Evolutionary conservation across 2,113 vertebrate genomes (phyloP).

Genomic region (Manacus vitellinus): DNA sequence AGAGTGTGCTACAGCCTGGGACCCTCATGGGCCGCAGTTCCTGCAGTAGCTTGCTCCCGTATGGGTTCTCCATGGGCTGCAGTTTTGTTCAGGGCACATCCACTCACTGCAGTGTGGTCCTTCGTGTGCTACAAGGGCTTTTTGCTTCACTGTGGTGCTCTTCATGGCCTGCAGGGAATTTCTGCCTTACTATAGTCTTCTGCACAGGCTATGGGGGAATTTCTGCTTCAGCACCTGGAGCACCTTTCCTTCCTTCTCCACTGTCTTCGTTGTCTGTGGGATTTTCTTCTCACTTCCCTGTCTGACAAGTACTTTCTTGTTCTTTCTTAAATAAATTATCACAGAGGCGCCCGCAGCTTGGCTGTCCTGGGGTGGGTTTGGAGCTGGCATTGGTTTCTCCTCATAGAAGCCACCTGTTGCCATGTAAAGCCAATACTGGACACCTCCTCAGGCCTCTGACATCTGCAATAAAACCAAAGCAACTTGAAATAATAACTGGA

Average conservation of each 20-base stretch:
- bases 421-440: not conserved
- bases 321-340: not conserved
- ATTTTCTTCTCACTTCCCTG: not conserved
- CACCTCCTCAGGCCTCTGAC: not conserved
- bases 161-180: not conserved
- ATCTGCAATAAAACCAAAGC: not conserved
- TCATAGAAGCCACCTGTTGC: not conserved
- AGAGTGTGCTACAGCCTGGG: not conserved
- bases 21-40: not conserved
- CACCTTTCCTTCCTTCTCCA: not conserved
- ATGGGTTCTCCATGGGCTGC: not conserved
- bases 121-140: not conserved
- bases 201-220: not conserved
- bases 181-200: not conserved
- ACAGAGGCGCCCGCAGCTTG: not conserved
- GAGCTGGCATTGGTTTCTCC: not conserved
- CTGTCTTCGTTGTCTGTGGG: not conserved
- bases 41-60: not conserved
- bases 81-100: not conserved
- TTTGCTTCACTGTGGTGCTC: not conserved
- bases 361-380: not conserved
- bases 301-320: not conserved
- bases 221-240: not conserved
- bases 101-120: not conserved
- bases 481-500: not conserved